Base-by-base conservation (phyloP, 2,113 vertebrate genomes). In the Hippocampus guttulatus region DNA sequence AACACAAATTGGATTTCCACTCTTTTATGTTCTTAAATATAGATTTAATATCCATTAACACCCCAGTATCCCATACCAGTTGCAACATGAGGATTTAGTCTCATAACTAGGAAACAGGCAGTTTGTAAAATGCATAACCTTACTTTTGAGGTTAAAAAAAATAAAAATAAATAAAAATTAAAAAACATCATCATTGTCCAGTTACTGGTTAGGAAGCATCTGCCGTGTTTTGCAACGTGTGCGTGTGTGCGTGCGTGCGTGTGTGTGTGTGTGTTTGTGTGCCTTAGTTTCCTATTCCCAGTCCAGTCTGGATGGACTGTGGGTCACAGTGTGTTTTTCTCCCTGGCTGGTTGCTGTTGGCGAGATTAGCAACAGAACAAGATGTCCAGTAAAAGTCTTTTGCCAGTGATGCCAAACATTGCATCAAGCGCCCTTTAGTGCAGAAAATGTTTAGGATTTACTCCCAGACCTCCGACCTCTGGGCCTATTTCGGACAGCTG, bases 11-110 rank as follows among this genome's bases (percentile, higher is more conserved):
- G 86, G 84, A 91, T 91, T 89, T 85, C 77, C 72, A 1, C 88
- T 85, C 75, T 79, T 78, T 86, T 90, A 87, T 90, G 88, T 88
- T 79, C 85, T 91, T 90, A 89, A 87, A 91, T 88, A 89, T 90
- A 89, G 79, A 89, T 89, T 85, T 86, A 87, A 86, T 90, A 90
- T 84, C 85, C 84, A 90, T 86, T 89, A 90, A 85, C 83, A 71
- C 74, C 68, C 78, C 74, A 83, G 75, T 81, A 85, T 84, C 63
- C 76, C 68, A 15, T 51, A 68, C 77, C 73, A 60, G 79, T 81
- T 83, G 80, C 73, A 71, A 74, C 64, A 64, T 15, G 49, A 80
- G 81, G 84, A 89, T 87, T 84, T 79, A 49, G 64, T 75, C 21
- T 69, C 77, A 86, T 87, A 81, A 85, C 86, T 69, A 68, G 71